Base-by-base conservation (phyloP, 2,113 vertebrate genomes). In the Podarcis cretensis region DNA sequence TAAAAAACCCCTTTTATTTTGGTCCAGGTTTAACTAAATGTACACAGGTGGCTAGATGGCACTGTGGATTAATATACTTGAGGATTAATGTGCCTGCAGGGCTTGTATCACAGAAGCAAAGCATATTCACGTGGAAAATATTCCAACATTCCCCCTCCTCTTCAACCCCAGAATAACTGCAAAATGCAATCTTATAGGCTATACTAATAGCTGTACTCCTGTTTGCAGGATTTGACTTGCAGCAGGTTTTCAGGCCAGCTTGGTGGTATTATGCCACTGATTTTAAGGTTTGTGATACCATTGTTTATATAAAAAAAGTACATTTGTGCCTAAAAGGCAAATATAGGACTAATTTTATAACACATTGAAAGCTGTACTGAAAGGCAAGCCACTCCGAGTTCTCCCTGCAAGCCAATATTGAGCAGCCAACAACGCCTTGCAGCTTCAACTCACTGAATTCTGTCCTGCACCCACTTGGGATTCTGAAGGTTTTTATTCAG, bases 1-100 rank as follows among this genome's bases (percentile, higher is more conserved):
- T 1, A 32, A 21, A 27, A 77, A 86, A 40, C 65, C 27, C 9
- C 10, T 91, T 88, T 94, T 84, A 32, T 85, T 69, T 92, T 89
- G 92, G 93, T 94, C 92, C 93, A 81, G 83, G 91, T 94, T 93
- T 92, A 90, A 87, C 87, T 57, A 93, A 92, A 95, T 96, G 86
- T 92, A 87, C 91, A 84, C 92, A 95, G 94, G 92, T 95, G 94
- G 93, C 94, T 95, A 95, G 94, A 91, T 95, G 94, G 95, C 95
- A 96, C 93, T 96, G 94, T 96, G 93, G 94, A 96, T 96, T 94
- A 96, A 96, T 89, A 83, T 95, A 94, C 89, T 91, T 89, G 83
- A 87, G 90, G 89, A 95, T 94, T 93, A 95, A 94, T 92, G 92
- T 92, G 89, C 77, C 85, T 93, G 81, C 90, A 94, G 92, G 91